Percentiles rank a stretch among this genome's conserved stretches.
These are phyloP conservation scores for Sebastes minor DNA, from an alignment of 2,797 vertebrate genomes.

Conservation along the genomic window DNA sequence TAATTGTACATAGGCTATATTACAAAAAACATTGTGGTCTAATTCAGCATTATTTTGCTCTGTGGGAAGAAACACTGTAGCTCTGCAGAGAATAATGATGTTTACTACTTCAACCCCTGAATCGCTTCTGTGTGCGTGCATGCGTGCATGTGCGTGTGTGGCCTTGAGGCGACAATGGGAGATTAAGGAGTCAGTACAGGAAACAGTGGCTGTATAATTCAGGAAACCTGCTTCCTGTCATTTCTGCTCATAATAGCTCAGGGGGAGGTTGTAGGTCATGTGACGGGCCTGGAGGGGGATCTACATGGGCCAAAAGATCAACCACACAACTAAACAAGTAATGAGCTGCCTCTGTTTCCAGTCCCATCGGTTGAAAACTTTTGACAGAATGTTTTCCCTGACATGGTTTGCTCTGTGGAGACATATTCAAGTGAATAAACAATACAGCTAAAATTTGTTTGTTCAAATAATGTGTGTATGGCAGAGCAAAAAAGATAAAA, in stretches of 20 bases:
- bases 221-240: constrained; percentile 47
- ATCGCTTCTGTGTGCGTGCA: neutral
- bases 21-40: neutral
- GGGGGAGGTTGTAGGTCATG: neutral
- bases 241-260: neutral
- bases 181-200: constrained; percentile 36
- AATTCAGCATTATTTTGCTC: neutral
- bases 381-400: too few relatives aligned
- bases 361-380: neutral
- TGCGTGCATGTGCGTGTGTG: neutral
- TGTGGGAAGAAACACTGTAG: neutral
- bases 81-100: too few relatives aligned
- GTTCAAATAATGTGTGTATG: too few relatives aligned
- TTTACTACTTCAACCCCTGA: neutral
- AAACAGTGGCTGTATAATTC: constrained; percentile 34
- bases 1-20: neutral
- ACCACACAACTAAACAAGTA: neutral
- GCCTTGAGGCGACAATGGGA: neutral
- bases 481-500: too few relatives aligned
- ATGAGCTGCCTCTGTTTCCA: neutral
- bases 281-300: neutral
- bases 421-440: too few relatives aligned
- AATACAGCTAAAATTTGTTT: too few relatives aligned
- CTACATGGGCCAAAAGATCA: neutral
- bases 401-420: too few relatives aligned